Percentiles rank a stretch among this genome's conserved stretches.
Conservation (phyloP, 2,797 vertebrate species). For the Anas georgica region DNA sequence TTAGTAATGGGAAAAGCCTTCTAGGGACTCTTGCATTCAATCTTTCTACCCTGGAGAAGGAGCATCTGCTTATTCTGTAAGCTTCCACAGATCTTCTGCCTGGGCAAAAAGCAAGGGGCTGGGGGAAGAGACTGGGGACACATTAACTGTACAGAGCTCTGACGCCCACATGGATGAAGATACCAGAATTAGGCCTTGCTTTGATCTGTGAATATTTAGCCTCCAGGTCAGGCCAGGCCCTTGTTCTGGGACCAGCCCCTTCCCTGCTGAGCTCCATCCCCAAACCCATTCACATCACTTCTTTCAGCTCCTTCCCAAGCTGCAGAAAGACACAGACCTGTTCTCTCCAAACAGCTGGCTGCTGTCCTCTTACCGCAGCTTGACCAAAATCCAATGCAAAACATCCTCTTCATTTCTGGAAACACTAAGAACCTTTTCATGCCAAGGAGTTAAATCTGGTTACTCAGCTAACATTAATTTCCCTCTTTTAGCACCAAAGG, state of each 20-base stretch:
- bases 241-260: not conserved
- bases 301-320: not conserved
- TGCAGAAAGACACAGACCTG: not conserved
- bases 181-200: not conserved
- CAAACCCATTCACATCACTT: not conserved
- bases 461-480: not conserved
- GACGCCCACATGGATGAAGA: accelerated
- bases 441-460: conserved; percentile 31
- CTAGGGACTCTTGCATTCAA: not conserved
- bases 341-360: not conserved
- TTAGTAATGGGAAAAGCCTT: not conserved
- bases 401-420: not conserved
- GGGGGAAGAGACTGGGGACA: not conserved
- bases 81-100: not conserved
- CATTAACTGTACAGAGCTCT: not conserved
- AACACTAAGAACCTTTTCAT: not conserved
- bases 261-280: not conserved
- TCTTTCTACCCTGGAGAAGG: not conserved
- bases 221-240: not conserved
- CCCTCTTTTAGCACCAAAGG: not conserved
- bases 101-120: not conserved
- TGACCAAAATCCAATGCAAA: not conserved
- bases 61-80: not conserved
- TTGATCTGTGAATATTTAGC: not conserved
- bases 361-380: not conserved